Conservation (phyloP, 2,113 vertebrate genomes). For the Prunella himalayana region DNA sequence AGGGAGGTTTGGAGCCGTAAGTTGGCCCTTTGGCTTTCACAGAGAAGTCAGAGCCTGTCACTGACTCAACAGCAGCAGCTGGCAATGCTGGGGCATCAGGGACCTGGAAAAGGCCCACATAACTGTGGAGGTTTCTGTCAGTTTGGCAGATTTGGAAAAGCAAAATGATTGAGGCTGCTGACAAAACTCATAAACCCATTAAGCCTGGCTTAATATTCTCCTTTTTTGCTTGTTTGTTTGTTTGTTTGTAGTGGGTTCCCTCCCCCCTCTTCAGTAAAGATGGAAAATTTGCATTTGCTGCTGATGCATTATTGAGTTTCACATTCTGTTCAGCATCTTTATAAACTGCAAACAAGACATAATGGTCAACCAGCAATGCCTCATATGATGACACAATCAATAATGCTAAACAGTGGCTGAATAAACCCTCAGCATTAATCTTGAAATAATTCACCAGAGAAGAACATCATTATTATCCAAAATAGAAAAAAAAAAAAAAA, state of each 20-base stretch:
- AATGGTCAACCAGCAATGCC: background rate
- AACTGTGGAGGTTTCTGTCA: background rate
- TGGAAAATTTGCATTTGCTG: background rate
- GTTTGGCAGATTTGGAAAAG: background rate
- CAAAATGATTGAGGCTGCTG: background rate
- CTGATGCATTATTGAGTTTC: background rate
- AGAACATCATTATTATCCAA: background rate
- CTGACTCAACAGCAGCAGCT: background rate
- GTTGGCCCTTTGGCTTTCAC: background rate
- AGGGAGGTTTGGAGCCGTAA: background rate
- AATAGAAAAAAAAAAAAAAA: background rate
- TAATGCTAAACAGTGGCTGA: slow-evolving; percentile 4
- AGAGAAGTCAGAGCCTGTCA: background rate
- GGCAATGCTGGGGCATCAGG: background rate
- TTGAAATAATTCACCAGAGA: slow-evolving; percentile 36
- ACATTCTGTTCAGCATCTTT: background rate
- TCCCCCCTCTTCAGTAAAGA: background rate
- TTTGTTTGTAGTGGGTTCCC: background rate
- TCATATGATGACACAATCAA: slow-evolving; percentile 19
- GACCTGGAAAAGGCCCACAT: background rate
- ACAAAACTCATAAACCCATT: background rate
- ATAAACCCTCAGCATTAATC: slow-evolving; percentile 2
- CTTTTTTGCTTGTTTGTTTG: background rate
- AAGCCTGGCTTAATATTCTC: background rate
- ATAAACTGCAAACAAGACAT: slow-evolving; percentile 46